phyloP scores from a whole-genome alignment of 2,113 vertebrate species.

The Colinus virginianus region DNA sequence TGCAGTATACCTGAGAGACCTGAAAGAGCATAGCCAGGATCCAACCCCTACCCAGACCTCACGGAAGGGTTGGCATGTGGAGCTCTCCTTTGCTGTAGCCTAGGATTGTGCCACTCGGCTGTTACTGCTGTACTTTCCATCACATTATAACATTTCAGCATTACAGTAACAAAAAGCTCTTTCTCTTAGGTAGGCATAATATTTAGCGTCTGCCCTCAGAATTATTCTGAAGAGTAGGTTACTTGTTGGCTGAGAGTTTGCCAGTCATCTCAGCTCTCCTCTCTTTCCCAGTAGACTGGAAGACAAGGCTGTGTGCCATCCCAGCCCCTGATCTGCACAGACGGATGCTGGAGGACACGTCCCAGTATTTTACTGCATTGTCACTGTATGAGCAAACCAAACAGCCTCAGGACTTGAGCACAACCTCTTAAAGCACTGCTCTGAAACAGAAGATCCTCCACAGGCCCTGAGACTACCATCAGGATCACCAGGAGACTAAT shows the following conservation, averaged over 20 bases:
- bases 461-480: fast-evolving
- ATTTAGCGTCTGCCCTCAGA: neutral
- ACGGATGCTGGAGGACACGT: fast-evolving
- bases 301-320: neutral
- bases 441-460: neutral
- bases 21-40: no score
- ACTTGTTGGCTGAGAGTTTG: neutral
- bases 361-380: neutral
- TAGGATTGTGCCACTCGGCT: no score
- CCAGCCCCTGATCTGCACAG: fast-evolving
- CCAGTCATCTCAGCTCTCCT: neutral
- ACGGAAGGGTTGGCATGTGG: no score
- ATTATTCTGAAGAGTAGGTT: neutral
- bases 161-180: neutral
- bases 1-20: no score
- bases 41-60: no score
- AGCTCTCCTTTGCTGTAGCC: no score
- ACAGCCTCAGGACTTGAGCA: fast-evolving
- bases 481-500: neutral
- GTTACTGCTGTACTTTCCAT: no score
- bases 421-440: fast-evolving
- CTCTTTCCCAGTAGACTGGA: neutral
- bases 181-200: neutral
- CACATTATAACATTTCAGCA: no score
- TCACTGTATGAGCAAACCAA: fast-evolving